Percentiles rank a stretch among this genome's conserved stretches.
Evolutionary conservation across 2,113 vertebrate genomes (phyloP).

Genomic region (Stegastes partitus): DNA sequence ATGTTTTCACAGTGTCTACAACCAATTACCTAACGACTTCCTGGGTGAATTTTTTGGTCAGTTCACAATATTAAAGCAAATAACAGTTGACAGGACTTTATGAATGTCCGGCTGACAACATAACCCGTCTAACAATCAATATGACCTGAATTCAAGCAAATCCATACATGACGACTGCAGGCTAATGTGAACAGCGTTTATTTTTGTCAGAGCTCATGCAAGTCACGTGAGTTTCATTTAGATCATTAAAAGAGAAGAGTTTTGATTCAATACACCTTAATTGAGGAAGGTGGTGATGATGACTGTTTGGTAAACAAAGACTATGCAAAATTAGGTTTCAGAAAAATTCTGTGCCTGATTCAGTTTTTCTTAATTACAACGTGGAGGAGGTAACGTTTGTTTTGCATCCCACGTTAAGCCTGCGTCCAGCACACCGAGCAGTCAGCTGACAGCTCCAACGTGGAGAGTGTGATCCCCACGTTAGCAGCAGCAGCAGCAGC

Average conservation of each 20-base stretch:
- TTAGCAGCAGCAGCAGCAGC: constrained; percentile 15
- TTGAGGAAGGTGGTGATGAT: not conserved
- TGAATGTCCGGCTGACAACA: too few species aligned
- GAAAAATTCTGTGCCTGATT: not conserved
- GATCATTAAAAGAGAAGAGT: not conserved
- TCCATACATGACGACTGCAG: too few species aligned
- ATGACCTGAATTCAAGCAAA: too few species aligned
- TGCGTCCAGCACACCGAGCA: constrained; percentile 50
- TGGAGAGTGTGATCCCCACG: constrained; percentile 19
- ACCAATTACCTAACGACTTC: not conserved
- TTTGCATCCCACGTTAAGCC: constrained; percentile 3
- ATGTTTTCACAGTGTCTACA: not conserved
- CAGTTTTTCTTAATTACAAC: not conserved
- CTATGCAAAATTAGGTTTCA: not conserved
- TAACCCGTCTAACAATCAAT: too few species aligned
- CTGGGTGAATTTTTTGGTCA: too few species aligned
- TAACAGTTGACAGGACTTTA: too few species aligned
- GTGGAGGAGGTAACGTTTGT: not conserved
- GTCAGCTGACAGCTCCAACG: constrained; percentile 75
- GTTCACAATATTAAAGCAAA: too few species aligned
- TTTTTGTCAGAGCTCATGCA: not conserved
- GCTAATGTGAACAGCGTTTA: not conserved
- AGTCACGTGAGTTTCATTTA: not conserved
- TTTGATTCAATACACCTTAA: not conserved
- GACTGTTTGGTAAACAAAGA: too few species aligned